phyloP scores from a whole-genome alignment of 1,140 invertebrate genomes.

The Cecropterus lyciades region DNA sequence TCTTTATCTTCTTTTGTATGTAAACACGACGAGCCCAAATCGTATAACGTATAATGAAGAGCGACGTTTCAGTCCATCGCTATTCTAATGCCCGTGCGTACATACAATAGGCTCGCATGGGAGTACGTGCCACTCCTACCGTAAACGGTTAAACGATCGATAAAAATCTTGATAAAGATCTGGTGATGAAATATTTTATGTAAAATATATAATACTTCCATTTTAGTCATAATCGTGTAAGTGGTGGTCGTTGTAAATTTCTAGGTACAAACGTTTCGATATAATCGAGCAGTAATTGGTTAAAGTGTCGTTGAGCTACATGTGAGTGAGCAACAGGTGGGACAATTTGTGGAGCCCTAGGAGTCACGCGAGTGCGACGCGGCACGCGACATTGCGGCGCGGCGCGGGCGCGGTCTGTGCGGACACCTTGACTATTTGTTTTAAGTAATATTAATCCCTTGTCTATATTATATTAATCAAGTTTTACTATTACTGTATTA shows the following conservation, averaged over 20 bases:
- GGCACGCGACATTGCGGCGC: not conserved
- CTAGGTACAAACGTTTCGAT: not conserved
- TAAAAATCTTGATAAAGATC: constrained; percentile 25
- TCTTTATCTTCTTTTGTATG: constrained; percentile 32
- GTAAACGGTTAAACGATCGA: constrained; percentile 29
- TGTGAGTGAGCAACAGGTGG: constrained; percentile 45
- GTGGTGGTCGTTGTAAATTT: constrained; percentile 1
- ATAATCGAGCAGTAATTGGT: constrained; percentile 13
- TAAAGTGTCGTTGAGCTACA: constrained; percentile 27
- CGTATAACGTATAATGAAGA: constrained; percentile 10
- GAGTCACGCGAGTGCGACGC: constrained; percentile 38
- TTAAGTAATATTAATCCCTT: no score
- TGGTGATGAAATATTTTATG: constrained; percentile 27
- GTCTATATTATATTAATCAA: no score
- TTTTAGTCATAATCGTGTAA: not conserved
- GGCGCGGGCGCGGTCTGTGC: constrained; percentile 9
- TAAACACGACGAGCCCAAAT: constrained; percentile 32
- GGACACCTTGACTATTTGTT: not conserved
- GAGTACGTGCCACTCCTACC: constrained; percentile 31
- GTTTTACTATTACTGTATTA: no score
- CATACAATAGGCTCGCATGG: constrained; percentile 26
- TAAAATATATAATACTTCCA: constrained; percentile 16
- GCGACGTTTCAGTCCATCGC: constrained; percentile 29
- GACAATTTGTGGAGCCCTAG: constrained; percentile 41
- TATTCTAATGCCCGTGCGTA: constrained; percentile 33